Percentiles rank a stretch among this genome's conserved stretches.
These are phyloP conservation scores for Clanis bilineata DNA, from an alignment of 2,888 invertebrate genomes.

Conservation along the genomic window DNA sequence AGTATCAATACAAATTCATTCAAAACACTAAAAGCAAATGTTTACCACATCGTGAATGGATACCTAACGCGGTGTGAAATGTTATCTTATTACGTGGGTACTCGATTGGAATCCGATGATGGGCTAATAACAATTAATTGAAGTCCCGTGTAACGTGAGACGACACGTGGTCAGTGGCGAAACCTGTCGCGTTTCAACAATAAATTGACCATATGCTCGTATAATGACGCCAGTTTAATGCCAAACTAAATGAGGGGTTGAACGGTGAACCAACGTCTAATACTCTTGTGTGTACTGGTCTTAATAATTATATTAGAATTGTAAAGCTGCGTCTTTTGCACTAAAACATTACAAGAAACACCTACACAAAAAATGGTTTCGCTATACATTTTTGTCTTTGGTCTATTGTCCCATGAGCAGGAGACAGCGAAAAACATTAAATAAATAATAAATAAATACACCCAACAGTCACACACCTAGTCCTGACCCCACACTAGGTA, in stretches of 20 bases:
- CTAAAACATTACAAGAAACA: too few species aligned
- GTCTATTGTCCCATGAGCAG: too few species aligned
- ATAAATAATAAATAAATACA: too few species aligned
- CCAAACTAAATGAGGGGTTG: neutral
- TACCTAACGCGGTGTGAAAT: conserved; percentile 56
- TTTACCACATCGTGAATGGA: conserved; percentile 26
- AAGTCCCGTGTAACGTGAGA: conserved; percentile 64
- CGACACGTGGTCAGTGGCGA: conserved; percentile 53
- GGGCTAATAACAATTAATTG: conserved; percentile 74
- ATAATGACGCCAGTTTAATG: conserved; percentile 4
- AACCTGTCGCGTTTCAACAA: conserved; percentile 48
- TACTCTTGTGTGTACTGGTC: neutral
- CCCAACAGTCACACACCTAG: too few species aligned
- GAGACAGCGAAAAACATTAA: too few species aligned
- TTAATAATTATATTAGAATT: neutral
- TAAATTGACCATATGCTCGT: conserved; percentile 62
- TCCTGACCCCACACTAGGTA: too few species aligned
- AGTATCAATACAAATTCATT: neutral
- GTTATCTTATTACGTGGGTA: conserved; percentile 46
- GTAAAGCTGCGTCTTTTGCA: too few species aligned
- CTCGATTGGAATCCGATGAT: conserved; percentile 43
- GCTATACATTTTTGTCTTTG: too few species aligned
- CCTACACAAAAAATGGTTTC: too few species aligned
- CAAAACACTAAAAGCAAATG: neutral
- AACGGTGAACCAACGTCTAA: neutral